Base-by-base conservation (phyloP, 2,888 invertebrate genomes). In the Oeneis ivallda region DNA sequence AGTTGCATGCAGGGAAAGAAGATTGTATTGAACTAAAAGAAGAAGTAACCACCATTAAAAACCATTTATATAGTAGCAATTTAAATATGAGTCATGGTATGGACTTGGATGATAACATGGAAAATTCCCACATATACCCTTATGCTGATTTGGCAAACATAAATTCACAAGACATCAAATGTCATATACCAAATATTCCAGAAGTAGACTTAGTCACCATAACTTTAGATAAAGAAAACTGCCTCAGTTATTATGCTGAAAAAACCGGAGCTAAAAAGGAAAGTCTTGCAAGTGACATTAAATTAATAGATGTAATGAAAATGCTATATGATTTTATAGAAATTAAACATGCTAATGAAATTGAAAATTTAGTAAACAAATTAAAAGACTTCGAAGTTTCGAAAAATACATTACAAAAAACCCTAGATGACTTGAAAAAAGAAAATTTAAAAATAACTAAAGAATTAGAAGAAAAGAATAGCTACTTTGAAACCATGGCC, bases 21-120 rank as follows among this genome's bases (percentile, higher is more conserved):
- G 90, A 89, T 66, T 92, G 90, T 68, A 84, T 84, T 66, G 85
- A 82, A 71, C 75, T 91, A n/a, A 86, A 86, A 60, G 85, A 90
- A 75, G 86, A 88, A 73, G 86, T 90, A 3, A 83, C 80, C 11
- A 87, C 85, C 8, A 89, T 92, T n/a, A 90, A 88, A 78, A 85
- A 84, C 64, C 88, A 90, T 69, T 79, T 90, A 45, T 86, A 89
- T 50, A 79, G 80, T 41, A 85, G 80, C 64, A 83, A 84, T 73
- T 72, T 87, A 26, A 81, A 87, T 1, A 82, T 86, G 4, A 66
- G 60, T 9, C 79, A 81, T 64, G 71, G 72, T 45, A 81, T 85
- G 83, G 87, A 89, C 57, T 77, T 89, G 61, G 89, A 89, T 72
- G 86, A 84, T 49, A 88, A 83, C 70, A 81, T 87, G 71, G 76